Evolutionary conservation across 2,888 invertebrate genomes (phyloP).

Genomic region (Idaea dimidiata): DNA sequence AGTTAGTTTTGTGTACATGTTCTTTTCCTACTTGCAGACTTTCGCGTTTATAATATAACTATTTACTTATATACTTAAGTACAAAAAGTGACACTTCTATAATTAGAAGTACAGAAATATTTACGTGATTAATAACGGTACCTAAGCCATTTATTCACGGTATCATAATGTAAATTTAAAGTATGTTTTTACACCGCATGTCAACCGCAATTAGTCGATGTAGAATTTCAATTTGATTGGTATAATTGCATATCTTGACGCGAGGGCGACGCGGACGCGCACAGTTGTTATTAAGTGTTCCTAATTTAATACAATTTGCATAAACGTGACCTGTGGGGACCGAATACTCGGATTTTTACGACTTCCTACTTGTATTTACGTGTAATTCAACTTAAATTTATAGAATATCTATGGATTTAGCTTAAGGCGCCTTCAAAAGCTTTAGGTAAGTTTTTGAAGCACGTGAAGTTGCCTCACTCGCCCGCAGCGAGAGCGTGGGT

Average conservation of each 20-base stretch:
- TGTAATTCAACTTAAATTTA: slow-evolving; percentile 11
- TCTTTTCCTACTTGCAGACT: too few relatives aligned
- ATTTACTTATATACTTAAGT: too few relatives aligned
- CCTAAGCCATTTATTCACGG: slow-evolving; percentile 1
- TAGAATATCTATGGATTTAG: not conserved
- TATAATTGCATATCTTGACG: slow-evolving; percentile 79
- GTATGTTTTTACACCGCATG: slow-evolving; percentile 61
- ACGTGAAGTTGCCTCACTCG: too few relatives aligned
- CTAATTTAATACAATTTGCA: slow-evolving; percentile 81
- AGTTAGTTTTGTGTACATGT: too few relatives aligned
- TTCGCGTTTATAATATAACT: too few relatives aligned
- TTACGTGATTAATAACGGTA: not conserved
- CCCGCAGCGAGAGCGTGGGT: too few relatives aligned
- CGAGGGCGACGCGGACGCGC: slow-evolving; percentile 57
- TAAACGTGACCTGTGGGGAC: slow-evolving; percentile 67
- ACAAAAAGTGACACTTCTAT: not conserved
- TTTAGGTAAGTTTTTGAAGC: too few relatives aligned
- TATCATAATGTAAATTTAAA: slow-evolving; percentile 13
- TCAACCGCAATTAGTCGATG: slow-evolving; percentile 71
- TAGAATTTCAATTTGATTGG: slow-evolving; percentile 78
- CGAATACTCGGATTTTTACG: slow-evolving; percentile 25
- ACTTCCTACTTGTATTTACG: slow-evolving; percentile 17
- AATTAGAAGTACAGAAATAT: not conserved
- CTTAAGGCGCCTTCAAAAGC: too few relatives aligned
- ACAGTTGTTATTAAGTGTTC: slow-evolving; percentile 80